Conservation (phyloP, 2,113 vertebrate species). For the Dipodomys stephensi region DNA sequence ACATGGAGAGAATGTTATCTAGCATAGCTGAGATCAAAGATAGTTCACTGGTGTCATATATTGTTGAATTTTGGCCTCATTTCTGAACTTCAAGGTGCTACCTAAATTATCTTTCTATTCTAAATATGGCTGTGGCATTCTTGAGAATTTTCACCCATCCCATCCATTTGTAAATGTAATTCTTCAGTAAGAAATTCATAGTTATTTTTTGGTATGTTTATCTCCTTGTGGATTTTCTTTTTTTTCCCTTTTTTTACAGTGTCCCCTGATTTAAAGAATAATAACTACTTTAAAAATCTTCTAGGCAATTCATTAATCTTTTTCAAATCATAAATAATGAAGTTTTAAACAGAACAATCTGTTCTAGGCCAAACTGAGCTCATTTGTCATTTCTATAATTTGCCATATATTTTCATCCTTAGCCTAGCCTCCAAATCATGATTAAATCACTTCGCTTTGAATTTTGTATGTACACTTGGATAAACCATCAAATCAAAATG, state of each 20-base stretch:
- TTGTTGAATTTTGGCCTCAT: not conserved
- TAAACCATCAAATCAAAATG: constrained; percentile 5
- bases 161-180: not conserved
- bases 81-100: not conserved
- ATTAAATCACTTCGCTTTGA: constrained; percentile 1
- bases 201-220: not conserved
- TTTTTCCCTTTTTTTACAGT: not conserved
- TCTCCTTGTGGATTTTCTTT: not conserved
- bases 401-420: not conserved
- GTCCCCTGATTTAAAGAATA: not conserved
- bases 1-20: not conserved
- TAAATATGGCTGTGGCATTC: not conserved
- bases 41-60: not conserved
- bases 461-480: not conserved
- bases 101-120: not conserved
- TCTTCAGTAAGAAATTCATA: not conserved
- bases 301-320: constrained; percentile 1
- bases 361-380: not conserved
- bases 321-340: constrained; percentile 39
- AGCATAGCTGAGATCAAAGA: not conserved
- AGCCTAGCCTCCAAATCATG: not conserved
- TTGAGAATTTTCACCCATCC: not conserved
- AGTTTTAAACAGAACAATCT: constrained; percentile 8
- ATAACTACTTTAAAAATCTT: not conserved
- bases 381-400: constrained; percentile 27